Base-by-base conservation (phyloP, 30 jellyfish, hydroid and myxozoan genomes). In the Aurelia coerulea region DNA sequence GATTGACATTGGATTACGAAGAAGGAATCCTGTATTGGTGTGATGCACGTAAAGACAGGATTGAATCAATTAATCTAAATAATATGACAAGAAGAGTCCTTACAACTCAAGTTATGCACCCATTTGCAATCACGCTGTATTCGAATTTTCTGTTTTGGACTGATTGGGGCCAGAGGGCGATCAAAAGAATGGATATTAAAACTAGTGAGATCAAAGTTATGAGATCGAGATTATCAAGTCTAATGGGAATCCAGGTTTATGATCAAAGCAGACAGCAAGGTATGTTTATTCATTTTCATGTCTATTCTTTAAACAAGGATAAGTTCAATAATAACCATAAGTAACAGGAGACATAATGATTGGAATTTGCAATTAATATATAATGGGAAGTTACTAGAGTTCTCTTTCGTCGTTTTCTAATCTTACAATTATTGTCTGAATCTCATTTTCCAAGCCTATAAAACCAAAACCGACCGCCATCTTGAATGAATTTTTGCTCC, bases 221-320 rank as follows among this genome's bases (percentile, higher is more conserved):
- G 59, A 79, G 97, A 59, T 68, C 77, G 17, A 76, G 88, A 19
- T 62, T 82, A 59, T 80, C 95, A 17, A 90, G 99, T 74, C 60
- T 95, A 39, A 95, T 95, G 99, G 99, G 97, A 6, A 74, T 90
- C 4, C 95, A 88, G 53, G 84, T 95, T 35, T 95, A 62, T 75
- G 97, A 95, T 83, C 65, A 85, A 63, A 86, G 81, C 7, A 70
- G 92, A 76, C 97, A 95, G 78, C 88, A 63, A 74, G 99, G 97
- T 95, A 62, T 41, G 70, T 62, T 78, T 7, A 13, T 42, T 53
- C 17, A 10, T 33, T 51, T 33, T 11, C 37, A 15, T 74, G 10
- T 56, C 19, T 71, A 15, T 37, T 54, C 14, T 9, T 75, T 83
- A 50, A 15, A 31, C 54, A 13, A 13, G 29, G 59, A 10, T 75